Conservation (phyloP, 2,113 vertebrate genomes). For the Notothenia rossii region DNA sequence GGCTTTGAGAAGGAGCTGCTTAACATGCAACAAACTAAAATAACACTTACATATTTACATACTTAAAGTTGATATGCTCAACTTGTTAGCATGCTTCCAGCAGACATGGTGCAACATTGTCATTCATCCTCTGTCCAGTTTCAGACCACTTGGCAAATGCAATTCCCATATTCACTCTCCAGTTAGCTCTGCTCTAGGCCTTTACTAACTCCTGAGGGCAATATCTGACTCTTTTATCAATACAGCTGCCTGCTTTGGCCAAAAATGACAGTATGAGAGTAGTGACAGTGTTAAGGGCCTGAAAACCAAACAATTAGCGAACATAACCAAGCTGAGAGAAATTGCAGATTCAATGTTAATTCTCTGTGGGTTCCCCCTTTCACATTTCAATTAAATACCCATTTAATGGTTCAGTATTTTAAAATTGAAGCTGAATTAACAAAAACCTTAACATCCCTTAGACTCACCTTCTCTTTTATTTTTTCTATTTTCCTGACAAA, state of each 20-base stretch:
- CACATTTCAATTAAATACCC: background rate
- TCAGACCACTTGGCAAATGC: background rate
- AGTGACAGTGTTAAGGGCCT: background rate
- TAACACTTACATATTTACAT: background rate
- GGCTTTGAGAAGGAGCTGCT: background rate
- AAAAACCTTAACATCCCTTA: background rate
- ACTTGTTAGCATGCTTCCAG: background rate
- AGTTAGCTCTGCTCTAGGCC: background rate
- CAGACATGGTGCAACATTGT: background rate
- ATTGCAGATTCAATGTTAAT: background rate
- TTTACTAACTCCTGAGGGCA: background rate
- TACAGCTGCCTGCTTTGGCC: background rate
- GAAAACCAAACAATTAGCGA: background rate
- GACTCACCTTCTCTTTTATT: constrained; percentile 86
- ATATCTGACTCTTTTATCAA: background rate
- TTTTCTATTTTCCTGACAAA: constrained; percentile 94
- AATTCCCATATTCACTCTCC: background rate
- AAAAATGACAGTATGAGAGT: background rate
- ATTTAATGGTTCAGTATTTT: constrained; percentile 13
- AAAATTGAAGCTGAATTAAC: background rate
- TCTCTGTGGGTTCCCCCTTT: background rate
- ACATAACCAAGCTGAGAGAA: background rate
- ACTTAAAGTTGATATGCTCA: background rate
- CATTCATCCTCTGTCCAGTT: background rate
- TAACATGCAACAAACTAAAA: background rate